phyloP scores from a whole-genome alignment of 2,888 invertebrate genomes.

The Rapana venosa region DNA sequence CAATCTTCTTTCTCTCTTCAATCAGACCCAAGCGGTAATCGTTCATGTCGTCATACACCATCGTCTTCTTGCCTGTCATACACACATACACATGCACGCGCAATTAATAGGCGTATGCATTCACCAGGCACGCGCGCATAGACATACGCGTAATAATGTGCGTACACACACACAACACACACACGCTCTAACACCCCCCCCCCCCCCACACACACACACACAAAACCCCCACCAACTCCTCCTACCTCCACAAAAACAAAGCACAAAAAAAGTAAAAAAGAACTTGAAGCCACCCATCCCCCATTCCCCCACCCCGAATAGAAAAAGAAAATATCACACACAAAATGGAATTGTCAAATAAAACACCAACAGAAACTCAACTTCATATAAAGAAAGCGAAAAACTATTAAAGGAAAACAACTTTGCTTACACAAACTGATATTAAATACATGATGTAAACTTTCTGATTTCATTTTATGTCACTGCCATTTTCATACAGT shows the following conservation, averaged over 20 bases:
- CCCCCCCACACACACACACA: background rate
- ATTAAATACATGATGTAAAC: too few species aligned
- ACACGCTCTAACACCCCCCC: background rate
- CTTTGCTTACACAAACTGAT: too few species aligned
- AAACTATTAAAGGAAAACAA: too few species aligned
- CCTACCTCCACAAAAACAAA: background rate
- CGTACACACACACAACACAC: slow-evolving; percentile 14
- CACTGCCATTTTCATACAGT: too few species aligned
- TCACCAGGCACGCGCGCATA: background rate
- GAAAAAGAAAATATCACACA: too few species aligned
- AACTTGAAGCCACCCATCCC: too few species aligned
- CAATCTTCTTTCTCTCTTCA: slow-evolving; percentile 52
- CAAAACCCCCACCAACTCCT: background rate
- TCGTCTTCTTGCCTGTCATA: slow-evolving; percentile 47
- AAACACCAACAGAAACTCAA: too few species aligned
- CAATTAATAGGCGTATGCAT: background rate
- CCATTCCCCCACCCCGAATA: too few species aligned
- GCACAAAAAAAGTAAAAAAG: too few species aligned
- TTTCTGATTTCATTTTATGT: too few species aligned
- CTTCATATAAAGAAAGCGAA: too few species aligned
- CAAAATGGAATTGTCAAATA: too few species aligned
- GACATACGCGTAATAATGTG: background rate
- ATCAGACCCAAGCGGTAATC: slow-evolving; percentile 48
- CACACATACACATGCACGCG: background rate
- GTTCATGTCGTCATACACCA: slow-evolving; percentile 51